A percentile compares a stretch with the other conserved stretches of the same genome.
These are phyloP conservation scores for Melieria picta DNA, from an alignment of 2,888 invertebrate genomes.

Conservation along the genomic window DNA sequence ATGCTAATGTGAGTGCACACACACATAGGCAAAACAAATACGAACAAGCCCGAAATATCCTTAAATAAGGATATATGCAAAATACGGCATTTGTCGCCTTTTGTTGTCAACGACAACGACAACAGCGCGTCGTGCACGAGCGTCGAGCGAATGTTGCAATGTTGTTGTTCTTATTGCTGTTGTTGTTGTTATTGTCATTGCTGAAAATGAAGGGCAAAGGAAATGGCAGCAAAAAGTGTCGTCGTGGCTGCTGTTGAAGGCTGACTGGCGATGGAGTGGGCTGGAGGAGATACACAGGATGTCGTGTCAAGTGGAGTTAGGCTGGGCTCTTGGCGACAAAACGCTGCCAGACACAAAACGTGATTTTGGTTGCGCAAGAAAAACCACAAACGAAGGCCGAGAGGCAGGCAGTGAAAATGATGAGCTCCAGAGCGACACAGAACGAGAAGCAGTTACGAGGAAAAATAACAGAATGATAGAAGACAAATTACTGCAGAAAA, in stretches of 20 bases:
- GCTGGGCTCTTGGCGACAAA: too few relatives aligned
- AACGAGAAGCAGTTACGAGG: too few relatives aligned
- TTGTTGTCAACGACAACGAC: conserved; percentile 20
- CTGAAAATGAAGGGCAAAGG: too few relatives aligned
- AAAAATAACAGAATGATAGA: too few relatives aligned
- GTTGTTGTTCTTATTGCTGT: too few relatives aligned
- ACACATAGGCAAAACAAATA: not conserved
- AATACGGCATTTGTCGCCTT: conserved; percentile 33
- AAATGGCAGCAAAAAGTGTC: too few relatives aligned
- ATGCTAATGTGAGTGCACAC: not conserved
- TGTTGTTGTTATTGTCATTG: too few relatives aligned
- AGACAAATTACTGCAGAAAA: too few relatives aligned
- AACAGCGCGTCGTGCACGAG: not conserved
- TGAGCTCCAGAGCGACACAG: too few relatives aligned
- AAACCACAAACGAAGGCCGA: too few relatives aligned
- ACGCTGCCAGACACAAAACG: not conserved
- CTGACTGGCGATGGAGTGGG: not conserved
- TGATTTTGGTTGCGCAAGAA: not conserved
- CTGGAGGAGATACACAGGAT: not conserved
- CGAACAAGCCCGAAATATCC: conserved; percentile 2
- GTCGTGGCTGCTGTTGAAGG: too few relatives aligned
- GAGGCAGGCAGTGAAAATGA: too few relatives aligned
- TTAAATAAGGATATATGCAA: conserved; percentile 30
- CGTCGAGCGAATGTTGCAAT: not conserved
- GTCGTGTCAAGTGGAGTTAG: not conserved